Base-by-base conservation (phyloP, 64 coral and sea anemone species). In the Dendrophyllia cribrosa region DNA sequence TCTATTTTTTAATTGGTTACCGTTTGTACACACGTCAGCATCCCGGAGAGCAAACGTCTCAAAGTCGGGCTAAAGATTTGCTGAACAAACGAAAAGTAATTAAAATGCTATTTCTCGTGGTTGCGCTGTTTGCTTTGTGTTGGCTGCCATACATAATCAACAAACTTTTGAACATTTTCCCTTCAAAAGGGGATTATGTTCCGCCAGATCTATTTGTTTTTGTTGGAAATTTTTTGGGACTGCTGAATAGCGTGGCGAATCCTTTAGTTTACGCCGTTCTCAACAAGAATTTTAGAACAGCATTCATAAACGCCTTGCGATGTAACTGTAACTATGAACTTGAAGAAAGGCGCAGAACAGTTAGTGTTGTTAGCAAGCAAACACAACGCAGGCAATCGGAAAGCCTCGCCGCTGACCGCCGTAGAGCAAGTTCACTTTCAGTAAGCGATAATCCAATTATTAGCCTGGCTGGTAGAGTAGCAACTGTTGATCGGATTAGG, bases 151-250 rank as follows among this genome's bases (percentile, higher is more conserved):
- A 96, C 20, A 93, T 96, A 11, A 76, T 86, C 21, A 96, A 96
- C 79, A 96, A 96, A 79, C 85, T 96, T 48, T 45, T 96, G 70
- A 96, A 89, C 62, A 96, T 96, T 53, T 96, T 89, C 24, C 95
- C 95, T 76, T 86, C 95, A 7, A 76, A 43, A 1, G 26, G 66
- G 16, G 77, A 51, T 59, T 96, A 70, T 23, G 23, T 78, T 16
- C 9, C 86, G 14, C 66, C 95, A 79, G 78, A 86, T 62, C 65
- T 93, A 17, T 96, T 96, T 79, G 90, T 96, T 11, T 93, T 80
- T 72, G 90, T 96, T 71, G 90, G 90, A 44, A 96, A 96, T 59
- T 89, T 96, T 58, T 63, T 96, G 7, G 95, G 79, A 7, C 50
- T 96, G 51, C 6, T 96, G 10, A 96, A 96, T 86, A 96, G 95